phyloP scores from a whole-genome alignment of 2,797 vertebrate species.

The Anguilla obscura region DNA sequence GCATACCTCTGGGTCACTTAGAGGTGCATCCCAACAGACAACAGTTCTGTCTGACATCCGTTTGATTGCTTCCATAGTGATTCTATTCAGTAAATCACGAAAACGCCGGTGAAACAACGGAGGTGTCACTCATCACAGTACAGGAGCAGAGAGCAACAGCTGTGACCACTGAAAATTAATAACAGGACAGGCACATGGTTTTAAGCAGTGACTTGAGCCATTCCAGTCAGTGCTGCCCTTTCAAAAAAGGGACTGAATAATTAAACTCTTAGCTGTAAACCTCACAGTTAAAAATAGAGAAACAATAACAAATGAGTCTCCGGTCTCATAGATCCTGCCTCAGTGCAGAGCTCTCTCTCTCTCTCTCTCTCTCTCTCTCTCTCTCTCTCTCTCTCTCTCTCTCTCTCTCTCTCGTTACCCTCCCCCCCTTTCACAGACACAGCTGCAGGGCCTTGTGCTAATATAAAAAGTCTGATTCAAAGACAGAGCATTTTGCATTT shows the following conservation, averaged over 20 bases:
- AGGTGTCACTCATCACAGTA: background rate
- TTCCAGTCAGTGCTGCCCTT: conserved; percentile 19
- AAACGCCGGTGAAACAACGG: background rate
- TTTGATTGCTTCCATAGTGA: background rate
- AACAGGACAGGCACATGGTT: background rate
- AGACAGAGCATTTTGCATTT: background rate
- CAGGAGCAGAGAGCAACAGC: background rate
- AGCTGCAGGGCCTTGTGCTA: conserved; percentile 13
- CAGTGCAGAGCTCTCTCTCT: background rate
- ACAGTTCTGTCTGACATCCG: background rate
- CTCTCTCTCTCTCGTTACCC: too few relatives aligned
- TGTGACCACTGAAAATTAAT: background rate
- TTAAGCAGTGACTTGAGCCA: background rate
- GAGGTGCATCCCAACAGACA: background rate
- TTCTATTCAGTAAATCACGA: background rate
- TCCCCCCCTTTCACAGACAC: background rate
- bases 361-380: background rate
- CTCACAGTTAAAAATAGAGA: conserved; percentile 43
- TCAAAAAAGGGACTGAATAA: conserved; percentile 41
- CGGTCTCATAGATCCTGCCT: background rate
- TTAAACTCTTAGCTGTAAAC: conserved; percentile 32
- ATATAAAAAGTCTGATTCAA: conserved; percentile 9
- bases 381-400: conserved; percentile 21
- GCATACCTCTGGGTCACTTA: background rate
- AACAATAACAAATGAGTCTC: conserved; percentile 35